Base-by-base conservation (phyloP, 2,113 vertebrate genomes). In the Myodes glareolus region DNA sequence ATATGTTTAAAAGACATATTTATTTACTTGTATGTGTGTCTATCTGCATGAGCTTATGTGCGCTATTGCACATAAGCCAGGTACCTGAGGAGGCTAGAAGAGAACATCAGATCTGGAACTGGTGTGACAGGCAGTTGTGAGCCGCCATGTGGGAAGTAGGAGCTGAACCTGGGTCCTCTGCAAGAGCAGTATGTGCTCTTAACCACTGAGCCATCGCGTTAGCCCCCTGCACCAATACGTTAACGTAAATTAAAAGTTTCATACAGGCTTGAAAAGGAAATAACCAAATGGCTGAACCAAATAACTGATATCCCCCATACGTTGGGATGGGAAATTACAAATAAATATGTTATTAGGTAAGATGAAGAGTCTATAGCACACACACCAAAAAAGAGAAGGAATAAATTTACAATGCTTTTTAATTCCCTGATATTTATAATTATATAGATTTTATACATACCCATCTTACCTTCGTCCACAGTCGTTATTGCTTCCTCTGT, bases 401-500 rank as follows among this genome's bases (percentile, higher is more conserved):
- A 91, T 21, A 12, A 82, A 47, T 31, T n/a, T 13, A 0, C 94
- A 80, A 23, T 67, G 12, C 2, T 67, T 6, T 52, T 87, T 19
- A 23, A 82, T 23, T 0, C 50, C 65, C 77, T 21, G 33, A 75
- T 81, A 94, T 39, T 58, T 78, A 67, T 36, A 75, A 80, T 70
- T 84, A 52, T 5, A 25, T 76, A 94, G 86, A 88, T 93, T 97
- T 97, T 93, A 98, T 98, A 98, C 98, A 99, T 98, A 98, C 98
- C 98, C 98, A 97, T 98, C 99, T 99, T 99, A 99, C 99, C 99
- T 99, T 99, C 99, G 88, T 99, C 99, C 98, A 99, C 98, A 98
- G 99, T 98, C 92, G 99, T 99, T 97, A 99, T 96, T 63, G 99
- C 99, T 98, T 99, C 99, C 97, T 99, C 99, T 88, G 99, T 99